A percentile compares a stretch with the other conserved stretches of the same genome.
Conservation (phyloP, 2,113 vertebrate species). For the Opisthocomus hoazin region DNA sequence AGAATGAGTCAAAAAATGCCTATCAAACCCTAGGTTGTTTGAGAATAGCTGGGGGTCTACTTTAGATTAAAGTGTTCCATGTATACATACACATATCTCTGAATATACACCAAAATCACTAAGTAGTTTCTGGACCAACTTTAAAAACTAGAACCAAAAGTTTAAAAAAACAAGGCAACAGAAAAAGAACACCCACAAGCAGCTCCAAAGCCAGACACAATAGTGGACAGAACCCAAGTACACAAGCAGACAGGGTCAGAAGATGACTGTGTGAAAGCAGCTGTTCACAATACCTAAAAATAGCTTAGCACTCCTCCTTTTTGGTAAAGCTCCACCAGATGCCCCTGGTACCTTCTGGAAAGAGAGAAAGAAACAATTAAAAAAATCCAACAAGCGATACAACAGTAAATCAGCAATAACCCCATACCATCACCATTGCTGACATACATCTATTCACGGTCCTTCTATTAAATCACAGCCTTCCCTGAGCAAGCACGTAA, state of each 20-base stretch:
- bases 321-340: conserved; percentile 88
- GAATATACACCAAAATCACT: not conserved
- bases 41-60: not conserved
- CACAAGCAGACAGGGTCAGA: conserved; percentile 15
- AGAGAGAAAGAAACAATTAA: conserved; percentile 64
- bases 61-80: not conserved
- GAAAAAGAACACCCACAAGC: not conserved
- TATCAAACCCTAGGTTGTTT: not conserved
- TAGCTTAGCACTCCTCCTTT: conserved; percentile 89
- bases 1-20: not conserved
- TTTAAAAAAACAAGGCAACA: not conserved
- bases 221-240: not conserved
- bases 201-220: not conserved
- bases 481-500: not conserved
- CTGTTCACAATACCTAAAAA: conserved; percentile 85
- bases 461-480: not conserved
- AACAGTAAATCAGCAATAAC: not conserved
- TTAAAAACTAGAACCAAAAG: not conserved
- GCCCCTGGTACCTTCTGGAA: conserved; percentile 93
- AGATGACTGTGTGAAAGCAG: conserved; percentile 35
- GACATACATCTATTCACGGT: not conserved
- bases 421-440: not conserved
- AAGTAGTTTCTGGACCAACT: not conserved
- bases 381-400: conserved; percentile 12
- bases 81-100: not conserved